phyloP scores from a whole-genome alignment of 1,140 invertebrate genomes.

The Papilio glaucus region DNA sequence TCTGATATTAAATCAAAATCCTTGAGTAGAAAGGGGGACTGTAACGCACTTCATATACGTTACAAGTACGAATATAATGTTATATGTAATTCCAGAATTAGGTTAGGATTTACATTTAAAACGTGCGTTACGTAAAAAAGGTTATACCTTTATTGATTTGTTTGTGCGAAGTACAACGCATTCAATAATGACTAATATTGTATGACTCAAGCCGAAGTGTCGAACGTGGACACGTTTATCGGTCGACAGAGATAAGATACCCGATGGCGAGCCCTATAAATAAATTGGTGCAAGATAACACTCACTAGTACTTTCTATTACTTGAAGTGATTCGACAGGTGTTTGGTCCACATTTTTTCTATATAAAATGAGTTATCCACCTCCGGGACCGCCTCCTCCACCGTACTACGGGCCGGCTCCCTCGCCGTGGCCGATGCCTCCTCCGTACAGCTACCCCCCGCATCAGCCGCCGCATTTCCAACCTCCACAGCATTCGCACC shows the following conservation, averaged over 20 bases:
- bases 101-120: too few species aligned
- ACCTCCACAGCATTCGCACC: slow-evolving; percentile 43
- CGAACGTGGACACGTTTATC: slow-evolving; percentile 16
- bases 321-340: not conserved
- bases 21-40: too few species aligned
- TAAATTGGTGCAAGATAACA: slow-evolving; percentile 27
- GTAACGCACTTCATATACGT: too few species aligned
- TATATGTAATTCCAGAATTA: too few species aligned
- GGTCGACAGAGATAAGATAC: slow-evolving; percentile 16
- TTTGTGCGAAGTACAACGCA: slow-evolving; percentile 7
- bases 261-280: not conserved
- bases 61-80: too few species aligned
- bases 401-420: slow-evolving; percentile 47
- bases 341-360: not conserved
- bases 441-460: slow-evolving; percentile 26
- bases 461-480: slow-evolving; percentile 45
- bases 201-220: not conserved
- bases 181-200: not conserved
- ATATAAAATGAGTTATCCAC: slow-evolving; percentile 50
- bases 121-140: too few species aligned
- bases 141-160: not conserved
- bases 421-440: slow-evolving; percentile 19
- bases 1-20: too few species aligned
- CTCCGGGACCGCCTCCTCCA: slow-evolving; percentile 42
- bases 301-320: slow-evolving; percentile 14